phyloP scores from a whole-genome alignment of 2,888 invertebrate genomes.

The Drosophila paranaensis region DNA sequence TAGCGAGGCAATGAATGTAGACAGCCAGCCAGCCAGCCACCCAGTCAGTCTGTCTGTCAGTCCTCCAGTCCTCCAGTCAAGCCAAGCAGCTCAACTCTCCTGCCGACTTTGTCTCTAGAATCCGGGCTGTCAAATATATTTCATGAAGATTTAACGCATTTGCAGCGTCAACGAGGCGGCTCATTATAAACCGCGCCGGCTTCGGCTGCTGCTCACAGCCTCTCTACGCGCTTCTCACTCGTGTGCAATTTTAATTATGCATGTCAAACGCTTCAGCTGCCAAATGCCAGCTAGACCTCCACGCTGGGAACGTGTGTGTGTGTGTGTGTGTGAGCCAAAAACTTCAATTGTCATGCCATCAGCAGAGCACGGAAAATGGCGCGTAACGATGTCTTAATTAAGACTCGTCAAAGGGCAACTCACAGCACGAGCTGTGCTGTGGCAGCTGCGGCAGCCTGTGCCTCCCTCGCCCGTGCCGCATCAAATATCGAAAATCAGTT shows the following conservation, averaged over 20 bases:
- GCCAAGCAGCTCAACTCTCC: background rate
- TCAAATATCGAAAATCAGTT: conserved; percentile 47
- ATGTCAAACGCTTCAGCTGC: conserved; percentile 53
- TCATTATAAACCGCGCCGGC: conserved; percentile 49
- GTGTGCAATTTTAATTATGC: conserved; percentile 60
- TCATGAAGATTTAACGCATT: conserved; percentile 71
- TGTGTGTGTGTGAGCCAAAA: conserved; percentile 15
- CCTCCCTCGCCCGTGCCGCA: conserved; percentile 13
- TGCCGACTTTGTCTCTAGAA: background rate
- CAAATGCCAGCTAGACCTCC: conserved; percentile 19
- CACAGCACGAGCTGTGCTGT: background rate
- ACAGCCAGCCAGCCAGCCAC: background rate
- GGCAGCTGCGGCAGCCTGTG: conserved; percentile 8
- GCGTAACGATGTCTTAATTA: conserved; percentile 73
- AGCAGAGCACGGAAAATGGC: conserved; percentile 58
- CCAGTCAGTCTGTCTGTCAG: background rate
- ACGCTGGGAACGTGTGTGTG: background rate
- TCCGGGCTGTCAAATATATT: conserved; percentile 52
- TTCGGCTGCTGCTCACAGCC: background rate
- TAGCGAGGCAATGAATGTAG: conserved; percentile 35
- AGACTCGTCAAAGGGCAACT: conserved; percentile 47
- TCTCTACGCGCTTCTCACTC: conserved; percentile 10
- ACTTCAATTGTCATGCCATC: conserved; percentile 58
- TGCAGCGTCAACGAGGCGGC: conserved; percentile 55
- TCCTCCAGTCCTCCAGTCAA: too few relatives aligned